phyloP scores from a whole-genome alignment of 2,797 vertebrate species.

The Lophura swinhoii region DNA sequence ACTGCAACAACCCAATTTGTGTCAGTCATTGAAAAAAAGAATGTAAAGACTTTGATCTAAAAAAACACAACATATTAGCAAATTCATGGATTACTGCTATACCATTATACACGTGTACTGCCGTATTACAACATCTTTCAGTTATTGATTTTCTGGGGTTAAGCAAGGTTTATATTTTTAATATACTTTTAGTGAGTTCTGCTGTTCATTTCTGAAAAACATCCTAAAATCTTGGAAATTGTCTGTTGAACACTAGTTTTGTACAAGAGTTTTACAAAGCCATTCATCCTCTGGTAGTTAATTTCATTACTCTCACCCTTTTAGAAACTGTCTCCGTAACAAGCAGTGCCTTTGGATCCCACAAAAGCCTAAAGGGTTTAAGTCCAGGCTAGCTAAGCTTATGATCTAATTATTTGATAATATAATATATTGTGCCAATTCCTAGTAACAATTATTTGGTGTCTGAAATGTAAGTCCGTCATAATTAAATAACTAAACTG shows the following conservation, averaged over 20 bases:
- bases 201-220: not conserved
- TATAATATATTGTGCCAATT: conserved; percentile 23
- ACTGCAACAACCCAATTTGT: not conserved
- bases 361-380: conserved; percentile 17
- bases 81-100: not conserved
- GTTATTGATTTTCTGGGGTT: not conserved
- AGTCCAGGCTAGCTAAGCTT: conserved; percentile 11
- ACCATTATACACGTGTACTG: not conserved
- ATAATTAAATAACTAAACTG: conserved; percentile 40
- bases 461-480: not conserved
- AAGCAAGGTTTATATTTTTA: not conserved
- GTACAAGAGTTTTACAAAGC: not conserved
- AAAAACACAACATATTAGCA: not conserved
- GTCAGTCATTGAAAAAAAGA: not conserved
- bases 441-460: conserved; percentile 13
- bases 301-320: conserved; percentile 11
- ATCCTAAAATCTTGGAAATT: not conserved
- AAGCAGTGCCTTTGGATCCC: conserved; percentile 12
- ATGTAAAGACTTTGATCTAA: not conserved
- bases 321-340: not conserved
- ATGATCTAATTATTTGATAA: conserved; percentile 37
- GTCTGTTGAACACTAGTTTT: not conserved
- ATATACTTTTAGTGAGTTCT: not conserved
- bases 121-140: not conserved
- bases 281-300: not conserved